Conservation (phyloP, 2,797 vertebrate species). For the Margarornis squamiger region DNA sequence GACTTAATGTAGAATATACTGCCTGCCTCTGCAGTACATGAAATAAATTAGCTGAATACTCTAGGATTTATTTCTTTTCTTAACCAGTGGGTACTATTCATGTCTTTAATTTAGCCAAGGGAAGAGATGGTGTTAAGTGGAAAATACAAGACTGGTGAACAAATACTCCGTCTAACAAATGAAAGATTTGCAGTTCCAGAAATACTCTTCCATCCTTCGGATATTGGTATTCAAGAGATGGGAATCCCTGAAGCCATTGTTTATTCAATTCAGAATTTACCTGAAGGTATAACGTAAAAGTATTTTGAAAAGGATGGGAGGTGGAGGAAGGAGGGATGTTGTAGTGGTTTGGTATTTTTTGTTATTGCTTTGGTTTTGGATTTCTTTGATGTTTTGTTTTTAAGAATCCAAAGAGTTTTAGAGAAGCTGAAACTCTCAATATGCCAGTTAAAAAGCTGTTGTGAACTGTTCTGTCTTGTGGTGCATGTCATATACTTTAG, state of each 20-base stretch:
- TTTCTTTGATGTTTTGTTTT: neutral
- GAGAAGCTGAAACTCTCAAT: neutral
- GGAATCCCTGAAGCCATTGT: constrained; percentile 95
- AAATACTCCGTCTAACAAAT: constrained; percentile 92
- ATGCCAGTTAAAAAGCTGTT: neutral
- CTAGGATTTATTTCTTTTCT: neutral
- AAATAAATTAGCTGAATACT: neutral
- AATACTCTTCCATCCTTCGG: constrained; percentile 95
- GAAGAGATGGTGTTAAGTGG: constrained; percentile 96
- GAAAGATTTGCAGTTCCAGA: constrained; percentile 98
- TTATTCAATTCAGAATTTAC: constrained; percentile 90
- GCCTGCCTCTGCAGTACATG: neutral
- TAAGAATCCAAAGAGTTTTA: neutral
- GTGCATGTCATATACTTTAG: neutral
- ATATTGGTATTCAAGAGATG: constrained; percentile 98
- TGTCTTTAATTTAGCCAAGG: constrained; percentile 80
- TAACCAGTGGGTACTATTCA: neutral
- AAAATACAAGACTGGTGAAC: constrained; percentile 96
- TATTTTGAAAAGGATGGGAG: neutral
- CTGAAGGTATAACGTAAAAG: constrained; percentile 83
- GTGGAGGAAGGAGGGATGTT: neutral
- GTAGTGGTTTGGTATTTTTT: neutral
- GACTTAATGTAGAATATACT: neutral
- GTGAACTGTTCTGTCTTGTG: neutral
- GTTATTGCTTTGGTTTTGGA: neutral